Evolutionary conservation across 2,113 vertebrate genomes (phyloP).

Genomic region (Silurus asotus): DNA sequence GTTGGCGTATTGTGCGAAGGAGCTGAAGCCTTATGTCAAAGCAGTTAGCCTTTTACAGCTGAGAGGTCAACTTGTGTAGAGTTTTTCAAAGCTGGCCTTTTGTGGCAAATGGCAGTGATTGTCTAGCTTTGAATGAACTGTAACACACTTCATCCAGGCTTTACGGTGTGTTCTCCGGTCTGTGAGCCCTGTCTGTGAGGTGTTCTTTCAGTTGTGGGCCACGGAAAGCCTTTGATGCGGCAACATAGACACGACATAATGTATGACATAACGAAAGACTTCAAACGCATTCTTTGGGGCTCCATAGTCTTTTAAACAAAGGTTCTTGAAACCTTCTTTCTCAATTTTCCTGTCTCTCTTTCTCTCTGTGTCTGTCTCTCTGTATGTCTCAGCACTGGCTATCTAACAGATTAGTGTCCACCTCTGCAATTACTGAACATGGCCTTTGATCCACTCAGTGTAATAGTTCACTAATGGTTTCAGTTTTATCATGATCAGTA

Average conservation of each 20-base stretch:
- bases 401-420: constrained; percentile 36
- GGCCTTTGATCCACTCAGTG: constrained; percentile 42
- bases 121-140: constrained; percentile 35
- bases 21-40: constrained; percentile 25
- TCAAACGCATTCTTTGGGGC: constrained; percentile 49
- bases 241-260: constrained; percentile 14
- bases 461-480: constrained; percentile 40
- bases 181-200: neutral
- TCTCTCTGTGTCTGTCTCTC: neutral
- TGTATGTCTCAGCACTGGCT: constrained; percentile 29
- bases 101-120: constrained; percentile 12
- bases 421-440: constrained; percentile 41
- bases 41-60: neutral
- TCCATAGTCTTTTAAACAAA: constrained; percentile 46
- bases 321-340: constrained; percentile 34
- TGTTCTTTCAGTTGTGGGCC: neutral
- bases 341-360: neutral
- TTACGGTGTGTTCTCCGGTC: constrained; percentile 2
- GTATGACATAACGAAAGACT: constrained; percentile 44
- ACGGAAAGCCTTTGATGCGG: constrained; percentile 37
- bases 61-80: neutral
- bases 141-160: constrained; percentile 14
- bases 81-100: constrained; percentile 2
- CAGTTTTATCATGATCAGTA: neutral
- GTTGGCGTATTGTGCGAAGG: constrained; percentile 10